Evolutionary conservation across 2,797 vertebrate genomes (phyloP).

Genomic region (Eulemur rubriventer): DNA sequence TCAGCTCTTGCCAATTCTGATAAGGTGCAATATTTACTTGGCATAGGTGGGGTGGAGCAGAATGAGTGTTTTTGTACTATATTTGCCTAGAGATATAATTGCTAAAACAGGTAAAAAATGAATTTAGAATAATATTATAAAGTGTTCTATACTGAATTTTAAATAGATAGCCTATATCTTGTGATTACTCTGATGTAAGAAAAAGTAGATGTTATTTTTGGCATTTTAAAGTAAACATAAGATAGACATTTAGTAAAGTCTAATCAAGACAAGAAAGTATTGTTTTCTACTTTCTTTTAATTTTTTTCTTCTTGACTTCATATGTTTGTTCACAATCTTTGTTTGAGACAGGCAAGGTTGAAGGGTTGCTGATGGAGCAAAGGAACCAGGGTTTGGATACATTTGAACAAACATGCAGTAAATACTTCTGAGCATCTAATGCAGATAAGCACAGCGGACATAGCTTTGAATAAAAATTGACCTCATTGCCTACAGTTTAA

Average conservation of each 20-base stretch:
- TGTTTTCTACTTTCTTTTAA: background rate
- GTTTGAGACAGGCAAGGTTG: background rate
- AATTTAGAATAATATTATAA: background rate
- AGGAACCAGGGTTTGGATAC: background rate
- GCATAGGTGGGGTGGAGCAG: background rate
- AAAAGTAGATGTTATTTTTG: background rate
- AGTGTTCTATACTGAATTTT: background rate
- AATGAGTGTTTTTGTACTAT: conserved; percentile 1
- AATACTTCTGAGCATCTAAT: background rate
- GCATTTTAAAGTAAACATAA: background rate
- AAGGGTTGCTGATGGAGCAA: background rate
- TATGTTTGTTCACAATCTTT: background rate
- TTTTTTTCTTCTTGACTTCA: background rate
- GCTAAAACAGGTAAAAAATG: background rate
- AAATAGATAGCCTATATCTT: background rate
- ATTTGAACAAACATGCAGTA: background rate
- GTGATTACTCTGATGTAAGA: background rate
- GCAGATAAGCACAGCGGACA: background rate
- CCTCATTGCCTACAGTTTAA: background rate
- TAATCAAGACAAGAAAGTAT: background rate
- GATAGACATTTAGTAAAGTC: background rate
- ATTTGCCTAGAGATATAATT: background rate
- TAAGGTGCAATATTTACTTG: conserved; percentile 48
- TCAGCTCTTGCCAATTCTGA: conserved; percentile 34
- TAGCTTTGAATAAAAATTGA: background rate